Base-by-base conservation (phyloP, 2,888 invertebrate species). In the Luffia ferchaultella region DNA sequence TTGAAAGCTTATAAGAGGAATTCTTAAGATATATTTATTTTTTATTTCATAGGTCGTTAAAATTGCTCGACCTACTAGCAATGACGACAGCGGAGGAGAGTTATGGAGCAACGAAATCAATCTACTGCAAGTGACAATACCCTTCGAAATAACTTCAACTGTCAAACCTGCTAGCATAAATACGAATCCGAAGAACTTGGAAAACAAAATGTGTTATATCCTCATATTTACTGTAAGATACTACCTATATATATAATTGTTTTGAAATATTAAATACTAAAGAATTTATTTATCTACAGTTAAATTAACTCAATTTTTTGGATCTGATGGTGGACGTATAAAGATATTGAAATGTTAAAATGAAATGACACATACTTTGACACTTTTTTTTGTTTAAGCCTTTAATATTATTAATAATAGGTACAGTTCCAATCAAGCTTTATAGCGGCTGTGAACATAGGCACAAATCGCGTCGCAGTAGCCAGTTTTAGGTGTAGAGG, bases 51-150 rank as follows among this genome's bases (percentile, higher is more conserved):
- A 57, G 53, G 70, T 73, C 54, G 68, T 71, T 55, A 76, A 65
- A 30, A 7, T 12, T 12, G 30, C 30, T 7, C 5, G 12, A 7
- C 3, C 3, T 30, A 7, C 5, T 7, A 30, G 30, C 12, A 12
- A 12, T 30, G 30, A 30, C 3, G 30, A 7, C 30, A 49, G 60
- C 63, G 1, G 66, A 65, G 0, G 62, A 67, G 46, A 76, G 75
- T n/a, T n/a, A 75, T 79, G 77, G 77, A 62, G 61, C 19, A 71
- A 67, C 1, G 80, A 79, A 52, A 70, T 83, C 46, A 68, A 70
- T 0, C 55, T 83, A n/a, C 60, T 79, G 62, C 75, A 72, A 54
- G 73, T 76, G 0, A 55, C 82, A 17, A 30, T 70, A 12, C 73
- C 78, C 0, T 79, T 83, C 60, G 71, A 70, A 47, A 53, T 64